Evolutionary conservation across 2,113 vertebrate genomes (phyloP).

Genomic region (Indicator maculatus): DNA sequence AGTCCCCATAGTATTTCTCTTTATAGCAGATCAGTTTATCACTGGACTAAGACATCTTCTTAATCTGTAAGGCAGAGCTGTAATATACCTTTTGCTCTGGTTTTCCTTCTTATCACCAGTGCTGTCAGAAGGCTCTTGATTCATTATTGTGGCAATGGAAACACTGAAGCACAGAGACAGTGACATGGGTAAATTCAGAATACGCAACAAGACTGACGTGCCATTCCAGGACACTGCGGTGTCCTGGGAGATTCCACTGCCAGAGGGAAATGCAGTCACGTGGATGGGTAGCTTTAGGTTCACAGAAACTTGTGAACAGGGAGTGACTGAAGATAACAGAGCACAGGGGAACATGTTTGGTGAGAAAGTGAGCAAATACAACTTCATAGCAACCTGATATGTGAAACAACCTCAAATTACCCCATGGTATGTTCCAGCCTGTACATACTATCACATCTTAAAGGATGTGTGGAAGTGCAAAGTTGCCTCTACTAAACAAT

Average conservation of each 20-base stretch:
- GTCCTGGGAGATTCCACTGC: background rate
- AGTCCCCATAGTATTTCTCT: background rate
- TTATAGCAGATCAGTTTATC: background rate
- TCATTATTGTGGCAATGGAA: background rate
- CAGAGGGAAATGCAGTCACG: background rate
- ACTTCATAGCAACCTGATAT: background rate
- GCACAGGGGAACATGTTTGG: background rate
- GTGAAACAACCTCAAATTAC: background rate
- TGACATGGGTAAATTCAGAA: background rate
- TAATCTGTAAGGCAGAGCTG: background rate
- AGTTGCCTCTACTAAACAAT: background rate
- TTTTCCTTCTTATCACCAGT: background rate
- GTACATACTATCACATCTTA: background rate
- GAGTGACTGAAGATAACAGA: background rate
- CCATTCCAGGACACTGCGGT: background rate
- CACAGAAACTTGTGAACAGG: background rate
- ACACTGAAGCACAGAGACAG: background rate
- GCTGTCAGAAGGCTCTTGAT: constrained; percentile 16
- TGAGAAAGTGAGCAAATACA: background rate
- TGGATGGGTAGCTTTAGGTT: background rate
- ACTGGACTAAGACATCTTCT: background rate
- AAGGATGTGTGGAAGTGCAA: background rate
- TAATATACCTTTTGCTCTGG: background rate
- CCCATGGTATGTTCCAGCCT: background rate
- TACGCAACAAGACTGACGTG: background rate